These are phyloP conservation scores for Panopea generosa DNA, from an alignment of 2,888 invertebrate species.

Conservation along the genomic window DNA sequence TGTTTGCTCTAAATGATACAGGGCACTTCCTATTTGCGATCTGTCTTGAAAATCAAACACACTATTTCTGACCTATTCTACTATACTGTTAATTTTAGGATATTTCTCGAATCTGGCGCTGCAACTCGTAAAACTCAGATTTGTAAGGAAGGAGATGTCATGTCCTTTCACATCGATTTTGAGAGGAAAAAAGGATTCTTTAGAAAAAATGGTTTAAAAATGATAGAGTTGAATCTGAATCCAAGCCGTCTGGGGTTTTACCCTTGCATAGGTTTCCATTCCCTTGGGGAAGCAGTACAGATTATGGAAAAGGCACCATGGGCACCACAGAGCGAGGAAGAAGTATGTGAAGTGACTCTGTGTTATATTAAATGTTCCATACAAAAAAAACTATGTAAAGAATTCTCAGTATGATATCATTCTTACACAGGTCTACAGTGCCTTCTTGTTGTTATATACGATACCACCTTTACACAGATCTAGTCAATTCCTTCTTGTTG, in stretches of 20 bases:
- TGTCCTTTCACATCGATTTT: conserved; percentile 70
- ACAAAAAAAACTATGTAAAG: too few species aligned
- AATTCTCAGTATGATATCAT: too few species aligned
- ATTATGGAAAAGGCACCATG: conserved; percentile 75
- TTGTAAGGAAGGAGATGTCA: conserved; percentile 67
- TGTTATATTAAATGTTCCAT: too few species aligned
- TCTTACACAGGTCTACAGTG: too few species aligned
- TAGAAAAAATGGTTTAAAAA: conserved; percentile 64
- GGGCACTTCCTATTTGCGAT: too few species aligned
- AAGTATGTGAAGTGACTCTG: conserved; percentile 61
- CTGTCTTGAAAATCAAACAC: too few species aligned
- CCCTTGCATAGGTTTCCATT: conserved; percentile 75
- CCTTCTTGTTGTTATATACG: too few species aligned
- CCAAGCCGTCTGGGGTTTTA: conserved; percentile 70
- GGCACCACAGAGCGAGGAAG: conserved; percentile 63
- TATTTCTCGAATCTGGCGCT: conserved; percentile 71
- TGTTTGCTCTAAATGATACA: too few species aligned
- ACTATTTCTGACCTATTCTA: too few species aligned
- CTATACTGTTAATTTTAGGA: too few species aligned
- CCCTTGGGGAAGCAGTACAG: conserved; percentile 72
- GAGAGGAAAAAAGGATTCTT: conserved; percentile 63
- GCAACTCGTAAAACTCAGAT: conserved; percentile 50
- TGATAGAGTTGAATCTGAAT: conserved; percentile 65
- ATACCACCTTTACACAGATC: too few species aligned
- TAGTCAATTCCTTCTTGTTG: too few species aligned